Evolutionary conservation across 2,797 vertebrate species (phyloP).

Genomic region (Syndactyla subalaris): DNA sequence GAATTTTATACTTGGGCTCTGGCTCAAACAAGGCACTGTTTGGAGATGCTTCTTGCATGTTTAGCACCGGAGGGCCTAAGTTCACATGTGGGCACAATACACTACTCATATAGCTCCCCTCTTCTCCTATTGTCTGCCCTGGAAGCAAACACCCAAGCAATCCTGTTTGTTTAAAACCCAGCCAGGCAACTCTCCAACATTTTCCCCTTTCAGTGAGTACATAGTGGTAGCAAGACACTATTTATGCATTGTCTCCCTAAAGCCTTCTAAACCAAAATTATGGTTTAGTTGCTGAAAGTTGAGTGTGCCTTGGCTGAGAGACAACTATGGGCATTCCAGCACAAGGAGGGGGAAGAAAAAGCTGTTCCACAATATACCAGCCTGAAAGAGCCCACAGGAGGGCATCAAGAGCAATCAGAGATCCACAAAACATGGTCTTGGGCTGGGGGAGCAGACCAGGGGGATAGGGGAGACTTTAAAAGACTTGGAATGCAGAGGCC

Average conservation of each 20-base stretch:
- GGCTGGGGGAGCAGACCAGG: background rate
- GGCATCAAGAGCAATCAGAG: background rate
- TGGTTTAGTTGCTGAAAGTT: constrained; percentile 3
- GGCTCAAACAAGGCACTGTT: background rate
- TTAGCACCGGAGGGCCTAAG: background rate
- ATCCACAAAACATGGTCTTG: background rate
- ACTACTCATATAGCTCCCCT: background rate
- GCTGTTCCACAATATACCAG: background rate
- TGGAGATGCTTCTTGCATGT: constrained; percentile 1
- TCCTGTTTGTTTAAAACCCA: constrained; percentile 4
- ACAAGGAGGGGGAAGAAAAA: background rate
- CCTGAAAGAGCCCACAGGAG: background rate
- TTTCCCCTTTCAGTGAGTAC: constrained; percentile 15
- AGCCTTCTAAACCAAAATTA: constrained; percentile 50
- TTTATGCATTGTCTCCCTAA: constrained; percentile 49
- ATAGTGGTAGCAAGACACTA: constrained; percentile 15
- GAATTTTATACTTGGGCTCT: background rate
- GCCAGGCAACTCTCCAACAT: constrained; percentile 23
- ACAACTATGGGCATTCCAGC: background rate
- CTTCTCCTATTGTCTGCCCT: background rate
- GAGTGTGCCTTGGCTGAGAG: constrained; percentile 24
- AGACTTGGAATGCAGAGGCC: background rate
- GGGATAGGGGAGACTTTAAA: background rate
- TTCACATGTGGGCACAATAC: background rate
- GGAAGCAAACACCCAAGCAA: constrained; percentile 26